Base-by-base conservation (phyloP, 2,113 vertebrate genomes). In the Desmodus rotundus region DNA sequence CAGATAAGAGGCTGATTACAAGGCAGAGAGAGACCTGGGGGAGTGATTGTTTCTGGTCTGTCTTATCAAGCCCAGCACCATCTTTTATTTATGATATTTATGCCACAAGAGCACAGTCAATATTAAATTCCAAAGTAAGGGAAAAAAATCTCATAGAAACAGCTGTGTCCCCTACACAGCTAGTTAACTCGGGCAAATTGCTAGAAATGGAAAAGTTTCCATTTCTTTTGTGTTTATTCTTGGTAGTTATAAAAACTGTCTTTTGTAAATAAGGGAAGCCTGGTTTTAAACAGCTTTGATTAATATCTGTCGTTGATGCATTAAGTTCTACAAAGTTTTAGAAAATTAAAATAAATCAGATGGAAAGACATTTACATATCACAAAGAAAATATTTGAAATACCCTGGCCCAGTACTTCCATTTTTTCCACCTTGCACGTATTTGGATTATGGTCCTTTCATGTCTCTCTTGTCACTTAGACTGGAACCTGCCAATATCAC, bases 201-300 rank as follows among this genome's bases (percentile, higher is more conserved):
- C 93, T 96, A 80, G 86, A 96, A 93, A 89, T 97, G 96, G 96
- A 94, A 97, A 96, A 70, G 85, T 97, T 98, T 96, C 87, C 88
- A 14, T 91, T 97, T 94, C 86, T 82, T 95, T 83, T 74, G 68
- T 97, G 97, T 98, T 98, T 97, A 98, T 95, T 89, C 94, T 96
- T 87, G 88, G 95, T 95, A 94, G 92, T 89, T 83, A 86, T 93
- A 87, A 96, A 96, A 93, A 89, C 91, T 97, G 86, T n/a, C 78
- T 91, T 96, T 91, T 96, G 89, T 98, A 97, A 97, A 97, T 93
- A 97, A 96, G 88, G 88, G 41, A 97, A 96, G 86, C 50, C 24
- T 87, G 33, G 36, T 83, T 96, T 97, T 96, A 97, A 97, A 97
- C 96, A 97, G 73, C 86, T 89, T 92, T 90, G 76, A 95, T 89